Evolutionary conservation across 2,888 invertebrate species (phyloP).

Genomic region (Dugesia japonica): DNA sequence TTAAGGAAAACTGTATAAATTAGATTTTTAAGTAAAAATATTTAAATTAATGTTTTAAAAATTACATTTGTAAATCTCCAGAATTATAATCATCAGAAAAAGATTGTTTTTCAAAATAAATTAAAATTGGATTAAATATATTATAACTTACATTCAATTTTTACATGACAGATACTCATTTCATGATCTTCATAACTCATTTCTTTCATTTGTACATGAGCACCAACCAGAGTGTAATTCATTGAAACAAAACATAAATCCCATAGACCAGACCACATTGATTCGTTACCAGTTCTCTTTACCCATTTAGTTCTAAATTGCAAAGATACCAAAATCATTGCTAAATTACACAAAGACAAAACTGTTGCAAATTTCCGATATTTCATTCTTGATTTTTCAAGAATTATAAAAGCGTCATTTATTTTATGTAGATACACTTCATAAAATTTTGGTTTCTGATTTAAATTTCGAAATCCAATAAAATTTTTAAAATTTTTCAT

Average conservation of each 20-base stretch:
- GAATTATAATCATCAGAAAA: too few species aligned
- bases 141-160: slow-evolving; percentile 20
- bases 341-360: not conserved
- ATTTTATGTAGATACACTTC: slow-evolving; percentile 2
- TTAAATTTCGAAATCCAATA: slow-evolving; percentile 5
- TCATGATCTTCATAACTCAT: not conserved
- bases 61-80: too few species aligned
- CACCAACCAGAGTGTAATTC: not conserved
- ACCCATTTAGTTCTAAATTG: not conserved
- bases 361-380: not conserved
- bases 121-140: too few species aligned
- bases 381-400: slow-evolving; percentile 7
- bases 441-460: not conserved
- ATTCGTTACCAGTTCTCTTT: not conserved
- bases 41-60: too few species aligned
- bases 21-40: too few species aligned
- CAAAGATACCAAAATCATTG: not conserved
- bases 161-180: not conserved
- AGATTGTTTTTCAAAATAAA: too few species aligned
- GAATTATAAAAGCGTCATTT: not conserved
- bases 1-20: too few species aligned
- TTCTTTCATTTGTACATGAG: not conserved
- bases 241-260: not conserved
- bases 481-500: slow-evolving; percentile 8
- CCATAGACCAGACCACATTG: not conserved